A percentile compares a stretch with the other conserved stretches of the same genome.
These are phyloP conservation scores for Tachysurus vachellii DNA, from an alignment of 2,113 vertebrate genomes.

Conservation along the genomic window DNA sequence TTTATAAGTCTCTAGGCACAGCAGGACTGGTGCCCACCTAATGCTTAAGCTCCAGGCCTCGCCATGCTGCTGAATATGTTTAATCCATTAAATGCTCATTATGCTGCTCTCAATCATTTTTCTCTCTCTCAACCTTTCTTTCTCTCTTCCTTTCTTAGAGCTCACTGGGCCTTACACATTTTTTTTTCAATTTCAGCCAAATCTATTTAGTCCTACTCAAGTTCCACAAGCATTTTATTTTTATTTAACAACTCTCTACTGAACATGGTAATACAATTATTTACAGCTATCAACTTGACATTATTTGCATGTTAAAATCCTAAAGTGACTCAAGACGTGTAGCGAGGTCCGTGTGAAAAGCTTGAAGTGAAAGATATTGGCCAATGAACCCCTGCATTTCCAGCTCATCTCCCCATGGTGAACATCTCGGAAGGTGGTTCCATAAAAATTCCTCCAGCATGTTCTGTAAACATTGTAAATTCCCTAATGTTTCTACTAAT, in stretches of 20 bases:
- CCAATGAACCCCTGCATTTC: slow-evolving; percentile 9
- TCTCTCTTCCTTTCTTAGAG: neutral
- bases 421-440: slow-evolving; percentile 49
- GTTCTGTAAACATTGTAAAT: slow-evolving; percentile 54
- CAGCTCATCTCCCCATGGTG: slow-evolving; percentile 13
- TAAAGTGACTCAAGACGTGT: neutral
- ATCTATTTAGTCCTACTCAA: neutral
- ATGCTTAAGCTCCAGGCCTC: slow-evolving; percentile 35
- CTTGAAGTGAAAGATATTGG: slow-evolving; percentile 31
- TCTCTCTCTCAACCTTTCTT: slow-evolving; percentile 11
- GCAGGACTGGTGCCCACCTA: slow-evolving; percentile 42
- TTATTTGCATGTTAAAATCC: neutral
- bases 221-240: neutral
- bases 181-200: neutral
- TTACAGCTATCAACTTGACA: slow-evolving; percentile 18
- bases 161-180: neutral
- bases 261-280: neutral
- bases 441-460: slow-evolving; percentile 51
- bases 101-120: slow-evolving; percentile 32
- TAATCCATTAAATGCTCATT: slow-evolving; percentile 36
- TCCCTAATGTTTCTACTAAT: slow-evolving; percentile 50
- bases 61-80: slow-evolving; percentile 29
- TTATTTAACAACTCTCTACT: slow-evolving; percentile 18
- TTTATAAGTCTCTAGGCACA: slow-evolving; percentile 36
- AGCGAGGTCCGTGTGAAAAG: neutral